These are phyloP conservation scores for Diplodus sargus DNA, from an alignment of 2,797 vertebrate genomes.

Conservation along the genomic window DNA sequence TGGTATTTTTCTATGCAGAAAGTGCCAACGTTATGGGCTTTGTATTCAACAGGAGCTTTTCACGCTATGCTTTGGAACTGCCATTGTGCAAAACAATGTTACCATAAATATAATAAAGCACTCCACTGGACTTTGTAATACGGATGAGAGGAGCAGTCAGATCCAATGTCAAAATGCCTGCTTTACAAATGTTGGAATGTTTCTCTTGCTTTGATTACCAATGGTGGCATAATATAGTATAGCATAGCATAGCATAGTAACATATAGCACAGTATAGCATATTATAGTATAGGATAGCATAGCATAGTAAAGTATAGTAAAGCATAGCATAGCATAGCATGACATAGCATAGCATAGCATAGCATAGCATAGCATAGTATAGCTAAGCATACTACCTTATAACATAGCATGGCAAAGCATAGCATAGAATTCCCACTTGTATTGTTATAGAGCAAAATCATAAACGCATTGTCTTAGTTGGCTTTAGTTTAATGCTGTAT, in stretches of 20 bases:
- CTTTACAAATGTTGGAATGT: not conserved
- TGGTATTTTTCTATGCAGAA: conserved; percentile 39
- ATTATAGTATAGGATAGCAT: too few species aligned
- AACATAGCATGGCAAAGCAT: too few species aligned
- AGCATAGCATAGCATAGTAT: too few species aligned
- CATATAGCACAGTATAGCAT: not conserved
- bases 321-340: too few species aligned
- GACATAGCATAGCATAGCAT: too few species aligned
- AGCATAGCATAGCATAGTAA: too few species aligned
- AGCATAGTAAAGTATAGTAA: too few species aligned
- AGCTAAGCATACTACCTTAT: too few species aligned
- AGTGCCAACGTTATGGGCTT: conserved; percentile 19
- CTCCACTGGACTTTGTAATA: conserved; percentile 7
- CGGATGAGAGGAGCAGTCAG: not conserved
- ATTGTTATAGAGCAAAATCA: too few species aligned
- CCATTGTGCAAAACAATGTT: conserved; percentile 22
- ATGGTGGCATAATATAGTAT: not conserved
- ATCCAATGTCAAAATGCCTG: not conserved
- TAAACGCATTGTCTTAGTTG: too few species aligned
- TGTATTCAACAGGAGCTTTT: conserved; percentile 22
- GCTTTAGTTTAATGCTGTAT: too few species aligned
- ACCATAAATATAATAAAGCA: conserved; percentile 1
- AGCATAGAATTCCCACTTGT: too few species aligned
- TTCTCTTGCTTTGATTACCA: not conserved
- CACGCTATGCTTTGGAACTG: conserved; percentile 14